These are phyloP conservation scores for Sialis lutaria DNA, from an alignment of 2,888 invertebrate genomes.

Conservation along the genomic window DNA sequence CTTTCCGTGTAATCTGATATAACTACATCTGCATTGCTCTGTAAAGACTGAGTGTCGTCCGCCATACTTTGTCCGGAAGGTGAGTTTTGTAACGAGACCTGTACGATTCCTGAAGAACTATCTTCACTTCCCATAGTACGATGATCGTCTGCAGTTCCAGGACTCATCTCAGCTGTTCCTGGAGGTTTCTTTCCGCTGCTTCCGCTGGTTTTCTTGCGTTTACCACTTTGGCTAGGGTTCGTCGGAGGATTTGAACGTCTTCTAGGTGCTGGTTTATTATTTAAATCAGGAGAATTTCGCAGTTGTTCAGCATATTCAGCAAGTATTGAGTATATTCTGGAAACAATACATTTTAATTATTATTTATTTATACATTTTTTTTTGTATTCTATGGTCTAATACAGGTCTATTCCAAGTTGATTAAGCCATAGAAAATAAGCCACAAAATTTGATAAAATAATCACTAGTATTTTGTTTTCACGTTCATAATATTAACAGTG, in stretches of 20 bases:
- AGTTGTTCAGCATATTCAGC: slow-evolving; percentile 68
- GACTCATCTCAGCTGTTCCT: slow-evolving; percentile 33
- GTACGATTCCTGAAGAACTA: slow-evolving; percentile 52
- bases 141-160: slow-evolving; percentile 43
- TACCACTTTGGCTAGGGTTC: slow-evolving; percentile 49
- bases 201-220: slow-evolving; percentile 46
- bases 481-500: too few relatives aligned
- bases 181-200: slow-evolving; percentile 20
- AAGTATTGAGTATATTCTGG: slow-evolving; percentile 27
- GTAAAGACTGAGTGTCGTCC: slow-evolving; percentile 12
- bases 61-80: slow-evolving; percentile 33
- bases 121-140: slow-evolving; percentile 61
- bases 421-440: too few relatives aligned
- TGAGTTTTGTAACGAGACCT: slow-evolving; percentile 31
- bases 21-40: too few relatives aligned
- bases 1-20: too few relatives aligned
- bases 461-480: too few relatives aligned
- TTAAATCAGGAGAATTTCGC: slow-evolving; percentile 59
- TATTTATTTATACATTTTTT: too few relatives aligned
- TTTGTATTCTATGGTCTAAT: too few relatives aligned
- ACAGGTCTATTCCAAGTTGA: too few relatives aligned
- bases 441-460: too few relatives aligned
- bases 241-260: slow-evolving; percentile 56
- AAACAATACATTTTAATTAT: too few relatives aligned
- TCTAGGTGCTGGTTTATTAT: slow-evolving; percentile 65